phyloP scores from a whole-genome alignment of 92 coral and sea anemone species.

The Siderastrea radians region DNA sequence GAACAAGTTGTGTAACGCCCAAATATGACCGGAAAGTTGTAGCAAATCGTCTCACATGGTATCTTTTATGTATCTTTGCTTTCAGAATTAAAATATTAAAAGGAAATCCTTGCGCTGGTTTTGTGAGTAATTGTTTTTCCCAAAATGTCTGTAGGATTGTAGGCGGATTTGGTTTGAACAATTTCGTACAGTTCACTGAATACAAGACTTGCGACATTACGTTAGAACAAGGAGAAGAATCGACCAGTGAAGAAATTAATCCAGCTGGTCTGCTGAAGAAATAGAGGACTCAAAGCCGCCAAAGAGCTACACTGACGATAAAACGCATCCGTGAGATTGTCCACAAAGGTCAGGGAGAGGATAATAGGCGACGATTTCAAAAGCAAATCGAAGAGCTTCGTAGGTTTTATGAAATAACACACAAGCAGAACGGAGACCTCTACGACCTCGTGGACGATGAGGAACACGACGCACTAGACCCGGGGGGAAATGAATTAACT shows the following conservation, averaged over 20 bases:
- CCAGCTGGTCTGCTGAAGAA: background rate
- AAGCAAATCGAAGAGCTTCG: background rate
- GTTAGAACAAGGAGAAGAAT: background rate
- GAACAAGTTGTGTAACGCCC: background rate
- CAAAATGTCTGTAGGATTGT: too few species aligned
- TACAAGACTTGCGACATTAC: background rate
- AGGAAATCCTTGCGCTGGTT: constrained; percentile 14
- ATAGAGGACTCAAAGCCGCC: too few species aligned
- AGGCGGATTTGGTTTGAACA: too few species aligned
- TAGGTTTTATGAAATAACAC: background rate
- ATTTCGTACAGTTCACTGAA: background rate
- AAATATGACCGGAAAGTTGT: constrained; percentile 27
- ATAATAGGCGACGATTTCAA: background rate
- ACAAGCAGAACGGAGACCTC: background rate
- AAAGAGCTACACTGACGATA: too few species aligned
- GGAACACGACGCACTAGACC: background rate
- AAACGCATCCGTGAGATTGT: background rate
- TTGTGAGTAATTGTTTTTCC: background rate
- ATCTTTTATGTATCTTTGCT: background rate
- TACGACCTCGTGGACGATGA: background rate
- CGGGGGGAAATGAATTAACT: too few species aligned
- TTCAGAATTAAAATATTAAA: constrained; percentile 8
- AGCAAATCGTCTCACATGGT: constrained; percentile 3
- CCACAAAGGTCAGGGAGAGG: background rate
- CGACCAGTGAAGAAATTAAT: background rate